These are phyloP conservation scores for Brachionus koreanus DNA, from an alignment of 1,140 invertebrate species.

Conservation along the genomic window DNA sequence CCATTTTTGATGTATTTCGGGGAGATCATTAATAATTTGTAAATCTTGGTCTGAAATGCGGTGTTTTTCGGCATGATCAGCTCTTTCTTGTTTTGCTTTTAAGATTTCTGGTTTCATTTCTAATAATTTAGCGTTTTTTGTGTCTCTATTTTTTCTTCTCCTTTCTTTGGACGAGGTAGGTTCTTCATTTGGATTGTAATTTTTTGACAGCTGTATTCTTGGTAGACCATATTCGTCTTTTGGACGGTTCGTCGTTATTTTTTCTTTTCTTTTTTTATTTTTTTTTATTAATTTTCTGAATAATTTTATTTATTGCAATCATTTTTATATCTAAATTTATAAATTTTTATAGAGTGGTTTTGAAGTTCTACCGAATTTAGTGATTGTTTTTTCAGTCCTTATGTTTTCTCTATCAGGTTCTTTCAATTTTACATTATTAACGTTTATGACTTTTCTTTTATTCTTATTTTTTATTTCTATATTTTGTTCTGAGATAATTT, in stretches of 20 bases:
- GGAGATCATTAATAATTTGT: neutral
- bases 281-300: neutral
- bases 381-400: neutral
- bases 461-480: neutral
- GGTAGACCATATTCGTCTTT: neutral
- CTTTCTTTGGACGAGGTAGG: neutral
- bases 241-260: neutral
- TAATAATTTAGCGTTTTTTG: neutral
- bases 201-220: neutral
- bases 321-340: neutral
- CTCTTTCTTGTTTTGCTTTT: neutral
- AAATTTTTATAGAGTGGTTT: neutral
- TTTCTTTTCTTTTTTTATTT: neutral
- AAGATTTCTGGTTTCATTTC: neutral
- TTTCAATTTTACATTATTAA: neutral
- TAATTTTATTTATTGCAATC: neutral
- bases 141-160: neutral
- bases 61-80: neutral
- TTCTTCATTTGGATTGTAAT: neutral
- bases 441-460: neutral
- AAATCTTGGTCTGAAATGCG: neutral
- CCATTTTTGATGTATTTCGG: neutral
- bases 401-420: neutral
- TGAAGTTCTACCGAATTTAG: neutral
- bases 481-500: conserved; percentile 1